Conservation (phyloP, 2,888 invertebrate species). For the Scaptomyza tumidula region DNA sequence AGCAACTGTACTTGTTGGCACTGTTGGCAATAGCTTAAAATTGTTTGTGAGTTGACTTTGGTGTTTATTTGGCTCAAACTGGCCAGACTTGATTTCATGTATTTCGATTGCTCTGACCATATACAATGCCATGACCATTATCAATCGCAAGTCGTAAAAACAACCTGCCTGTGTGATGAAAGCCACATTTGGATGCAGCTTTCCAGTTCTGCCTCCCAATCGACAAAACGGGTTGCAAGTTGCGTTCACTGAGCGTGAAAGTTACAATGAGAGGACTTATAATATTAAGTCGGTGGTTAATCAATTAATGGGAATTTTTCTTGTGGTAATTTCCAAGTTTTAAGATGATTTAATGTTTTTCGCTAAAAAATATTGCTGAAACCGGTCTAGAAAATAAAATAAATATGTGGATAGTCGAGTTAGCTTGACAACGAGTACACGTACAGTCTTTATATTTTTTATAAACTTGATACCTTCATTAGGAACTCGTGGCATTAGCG, state of each 20-base stretch:
- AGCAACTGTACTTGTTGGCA: not conserved
- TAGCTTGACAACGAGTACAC: too few relatives aligned
- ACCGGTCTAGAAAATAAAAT: too few relatives aligned
- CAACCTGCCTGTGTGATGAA: constrained; percentile 38
- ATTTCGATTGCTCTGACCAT: constrained; percentile 44
- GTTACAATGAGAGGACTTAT: constrained; percentile 35
- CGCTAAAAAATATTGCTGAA: too few relatives aligned
- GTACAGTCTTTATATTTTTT: too few relatives aligned
- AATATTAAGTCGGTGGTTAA: constrained; percentile 10
- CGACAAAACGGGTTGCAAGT: constrained; percentile 42
- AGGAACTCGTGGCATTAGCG: too few relatives aligned
- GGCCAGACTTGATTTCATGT: constrained; percentile 60
- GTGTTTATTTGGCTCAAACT: constrained; percentile 43
- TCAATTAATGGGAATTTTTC: constrained; percentile 26
- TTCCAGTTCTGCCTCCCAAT: constrained; percentile 27
- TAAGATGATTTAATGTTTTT: too few relatives aligned
- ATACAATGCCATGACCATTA: constrained; percentile 20
- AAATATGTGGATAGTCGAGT: too few relatives aligned
- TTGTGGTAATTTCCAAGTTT: not conserved
- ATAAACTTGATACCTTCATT: too few relatives aligned
- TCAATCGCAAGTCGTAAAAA: constrained; percentile 3
- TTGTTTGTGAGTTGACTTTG: constrained; percentile 8
- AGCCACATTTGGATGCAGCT: constrained; percentile 24
- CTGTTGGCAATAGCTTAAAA: constrained; percentile 10
- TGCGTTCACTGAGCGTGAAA: constrained; percentile 40